Base-by-base conservation (phyloP, 2,797 vertebrate genomes). In the Threskiornis aethiopicus region DNA sequence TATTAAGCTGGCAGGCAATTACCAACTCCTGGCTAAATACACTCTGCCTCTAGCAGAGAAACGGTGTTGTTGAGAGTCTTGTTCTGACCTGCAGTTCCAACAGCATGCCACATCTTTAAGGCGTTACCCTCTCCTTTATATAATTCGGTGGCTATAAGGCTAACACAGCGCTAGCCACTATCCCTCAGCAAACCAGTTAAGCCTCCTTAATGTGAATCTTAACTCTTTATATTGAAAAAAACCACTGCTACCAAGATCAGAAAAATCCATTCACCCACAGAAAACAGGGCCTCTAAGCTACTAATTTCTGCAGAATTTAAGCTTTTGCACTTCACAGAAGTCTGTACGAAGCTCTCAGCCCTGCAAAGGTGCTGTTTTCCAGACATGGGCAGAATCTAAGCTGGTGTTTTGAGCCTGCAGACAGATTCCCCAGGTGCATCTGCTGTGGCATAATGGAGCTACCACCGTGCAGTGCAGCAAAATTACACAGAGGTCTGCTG, bases 51-150 rank as follows among this genome's bases (percentile, higher is more conserved):
- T 21, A 85, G 84, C 83, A 94, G 55, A 70, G 42, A 62, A 79
- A 8, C 39, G 7, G 28, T 25, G 49, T 3, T 86, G 42, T n/a
- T 31, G 39, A 80, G 70, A 91, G 75, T 88, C 49, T 80, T 93
- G 86, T 80, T 84, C 88, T 84, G 66, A 90, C 86, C 91, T 85
- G 95, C 90, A 92, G 71, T 10, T 24, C 83, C 91, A 49, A 13
- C 33, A 89, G n/a, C 4, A 4, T 3, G 66, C n/a, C 88, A 54
- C 0, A 0, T 77, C 59, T 83, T 71, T 16, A 70, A 67, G 90
- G 71, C 0, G 0, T 85, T 42, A 66, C 52, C 55, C 47, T 71
- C 55, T 59, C 29, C 59, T 91, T 67, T 8, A 59, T 20, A 20
- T 35, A 71, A 76, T 51, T 39, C 82, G 57, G 59, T 59, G 66